phyloP scores from a whole-genome alignment of 2,888 invertebrate genomes.

The Limnephilus lunatus region DNA sequence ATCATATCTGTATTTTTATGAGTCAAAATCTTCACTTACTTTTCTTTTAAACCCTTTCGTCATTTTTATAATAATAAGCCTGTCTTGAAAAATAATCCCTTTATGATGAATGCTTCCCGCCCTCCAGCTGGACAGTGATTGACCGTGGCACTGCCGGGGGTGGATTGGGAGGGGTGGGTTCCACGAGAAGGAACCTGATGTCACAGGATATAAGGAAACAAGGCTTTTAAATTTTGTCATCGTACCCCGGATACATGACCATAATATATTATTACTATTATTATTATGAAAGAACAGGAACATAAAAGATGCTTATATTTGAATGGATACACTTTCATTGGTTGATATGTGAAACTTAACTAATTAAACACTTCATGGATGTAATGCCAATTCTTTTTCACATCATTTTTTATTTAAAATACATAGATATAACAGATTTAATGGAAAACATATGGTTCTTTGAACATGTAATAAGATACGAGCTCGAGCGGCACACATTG shows the following conservation, averaged over 20 bases:
- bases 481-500: too few relatives aligned
- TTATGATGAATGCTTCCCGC: conserved; percentile 30
- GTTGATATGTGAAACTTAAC: too few relatives aligned
- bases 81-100: conserved; percentile 32
- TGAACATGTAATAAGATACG: too few relatives aligned
- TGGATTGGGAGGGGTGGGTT: not conserved
- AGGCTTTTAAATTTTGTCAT: not conserved
- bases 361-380: too few relatives aligned
- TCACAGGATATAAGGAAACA: conserved; percentile 21
- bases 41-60: conserved; percentile 4
- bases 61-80: conserved; percentile 7
- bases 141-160: conserved; percentile 50
- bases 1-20: not conserved
- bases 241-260: not conserved
- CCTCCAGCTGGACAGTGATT: conserved; percentile 55
- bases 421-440: too few relatives aligned
- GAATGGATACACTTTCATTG: not conserved
- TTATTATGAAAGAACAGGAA: not conserved
- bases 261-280: not conserved
- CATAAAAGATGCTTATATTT: not conserved
- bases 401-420: too few relatives aligned
- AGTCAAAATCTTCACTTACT: not conserved
- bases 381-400: too few relatives aligned
- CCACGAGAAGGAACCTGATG: not conserved
- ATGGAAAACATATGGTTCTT: too few relatives aligned